phyloP scores from a whole-genome alignment of 1,140 invertebrate genomes.

The Phenacoccus solenopsis region DNA sequence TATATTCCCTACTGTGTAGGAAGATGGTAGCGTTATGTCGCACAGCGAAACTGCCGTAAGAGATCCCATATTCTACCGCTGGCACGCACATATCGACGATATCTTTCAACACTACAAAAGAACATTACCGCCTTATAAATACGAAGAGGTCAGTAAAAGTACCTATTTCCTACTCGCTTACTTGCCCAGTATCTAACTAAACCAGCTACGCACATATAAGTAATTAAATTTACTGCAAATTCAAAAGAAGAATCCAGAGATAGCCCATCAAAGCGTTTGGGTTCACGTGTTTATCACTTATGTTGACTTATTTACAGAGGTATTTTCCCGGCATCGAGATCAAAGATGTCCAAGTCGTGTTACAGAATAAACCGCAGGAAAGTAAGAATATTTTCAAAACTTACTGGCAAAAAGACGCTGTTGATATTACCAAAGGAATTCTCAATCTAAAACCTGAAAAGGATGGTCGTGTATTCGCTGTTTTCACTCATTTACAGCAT shows the following conservation, averaged over 20 bases:
- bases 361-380: no score
- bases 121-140: conserved; percentile 27
- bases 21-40: conserved; percentile 31
- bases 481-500: conserved; percentile 38
- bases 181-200: no score
- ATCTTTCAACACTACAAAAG: conserved; percentile 31
- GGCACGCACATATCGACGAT: conserved; percentile 34
- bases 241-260: no score
- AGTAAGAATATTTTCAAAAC: conserved; percentile 31
- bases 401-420: conserved; percentile 39
- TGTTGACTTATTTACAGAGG: conserved; percentile 36
- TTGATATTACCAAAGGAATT: conserved; percentile 38
- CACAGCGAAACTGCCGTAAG: conserved; percentile 32
- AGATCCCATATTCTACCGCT: conserved; percentile 35
- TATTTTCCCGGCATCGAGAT: conserved; percentile 43
- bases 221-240: no score
- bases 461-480: conserved; percentile 31
- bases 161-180: no score
- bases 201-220: no score
- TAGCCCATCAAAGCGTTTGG: no score
- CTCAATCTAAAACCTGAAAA: neutral
- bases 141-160: conserved; percentile 20
- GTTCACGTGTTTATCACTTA: no score
- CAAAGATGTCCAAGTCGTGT: no score
- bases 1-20: conserved; percentile 26